Evolutionary conservation across 2,113 vertebrate genomes (phyloP).

Genomic region (Sclerurus mexicanus): DNA sequence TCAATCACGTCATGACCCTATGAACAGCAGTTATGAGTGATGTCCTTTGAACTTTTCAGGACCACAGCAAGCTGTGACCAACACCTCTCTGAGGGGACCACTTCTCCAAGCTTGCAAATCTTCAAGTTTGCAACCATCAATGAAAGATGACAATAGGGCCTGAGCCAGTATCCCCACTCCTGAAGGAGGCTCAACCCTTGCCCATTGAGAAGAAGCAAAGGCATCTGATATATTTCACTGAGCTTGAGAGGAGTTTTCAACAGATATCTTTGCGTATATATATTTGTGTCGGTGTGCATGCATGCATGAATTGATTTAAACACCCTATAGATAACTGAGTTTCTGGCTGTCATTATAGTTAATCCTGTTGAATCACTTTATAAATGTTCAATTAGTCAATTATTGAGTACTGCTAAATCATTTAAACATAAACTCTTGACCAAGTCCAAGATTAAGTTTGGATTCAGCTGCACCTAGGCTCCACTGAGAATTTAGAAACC

Average conservation of each 20-base stretch:
- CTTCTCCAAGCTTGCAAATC: not conserved
- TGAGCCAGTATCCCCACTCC: too few species aligned
- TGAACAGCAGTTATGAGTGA: too few species aligned
- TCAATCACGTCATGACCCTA: not conserved
- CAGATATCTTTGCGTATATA: not conserved
- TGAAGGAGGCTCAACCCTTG: not conserved
- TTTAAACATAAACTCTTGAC: not conserved
- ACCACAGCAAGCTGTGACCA: not conserved
- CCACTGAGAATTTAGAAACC: not conserved
- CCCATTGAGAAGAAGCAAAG: not conserved
- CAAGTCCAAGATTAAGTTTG: not conserved
- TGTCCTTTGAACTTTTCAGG: not conserved
- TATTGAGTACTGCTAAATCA: not conserved
- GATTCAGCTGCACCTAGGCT: not conserved
- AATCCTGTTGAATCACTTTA: not conserved
- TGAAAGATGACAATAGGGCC: not conserved
- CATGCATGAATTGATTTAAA: not conserved
- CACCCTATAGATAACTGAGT: not conserved
- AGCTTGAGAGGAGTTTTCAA: not conserved
- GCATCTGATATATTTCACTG: not conserved
- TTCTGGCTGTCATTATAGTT: not conserved
- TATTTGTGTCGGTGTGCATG: not conserved
- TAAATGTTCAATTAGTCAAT: not conserved
- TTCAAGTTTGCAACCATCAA: not conserved
- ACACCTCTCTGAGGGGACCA: not conserved